Percentiles rank a stretch among this genome's conserved stretches.
These are phyloP conservation scores for Pinctada fucata DNA, from an alignment of 2,888 invertebrate species.

Conservation along the genomic window DNA sequence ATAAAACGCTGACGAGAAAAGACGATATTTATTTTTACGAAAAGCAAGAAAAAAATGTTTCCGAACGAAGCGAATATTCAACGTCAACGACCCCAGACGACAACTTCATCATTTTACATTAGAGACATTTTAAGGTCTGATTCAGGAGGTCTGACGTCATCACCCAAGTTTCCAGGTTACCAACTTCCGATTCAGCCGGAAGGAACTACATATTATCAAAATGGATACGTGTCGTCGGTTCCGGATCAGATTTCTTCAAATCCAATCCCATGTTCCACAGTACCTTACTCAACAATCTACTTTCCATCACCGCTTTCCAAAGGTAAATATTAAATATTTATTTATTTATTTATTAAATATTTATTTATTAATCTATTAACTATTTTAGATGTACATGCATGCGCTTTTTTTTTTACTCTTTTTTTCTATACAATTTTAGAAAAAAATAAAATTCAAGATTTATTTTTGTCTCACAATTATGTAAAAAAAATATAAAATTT, in stretches of 20 bases:
- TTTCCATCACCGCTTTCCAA: too few relatives aligned
- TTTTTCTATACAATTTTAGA: neutral
- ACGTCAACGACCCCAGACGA: neutral
- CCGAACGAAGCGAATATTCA: too few relatives aligned
- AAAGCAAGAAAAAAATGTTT: too few relatives aligned
- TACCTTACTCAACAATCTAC: too few relatives aligned
- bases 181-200: neutral
- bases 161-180: slow-evolving; percentile 13
- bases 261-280: neutral
- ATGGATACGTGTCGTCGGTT: neutral
- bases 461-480: neutral
- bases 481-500: neutral
- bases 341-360: neutral
- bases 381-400: neutral
- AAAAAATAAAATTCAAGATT: neutral
- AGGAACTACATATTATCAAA: neutral
- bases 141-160: neutral
- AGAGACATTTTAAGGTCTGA: slow-evolving; percentile 56
- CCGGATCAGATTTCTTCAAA: neutral
- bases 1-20: too few relatives aligned
- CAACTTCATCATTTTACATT: slow-evolving; percentile 60
- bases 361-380: neutral
- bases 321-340: neutral
- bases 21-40: too few relatives aligned
- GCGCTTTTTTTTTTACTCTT: neutral